Conservation (phyloP, 1,140 invertebrate species). For the Bombus soroeensis region DNA sequence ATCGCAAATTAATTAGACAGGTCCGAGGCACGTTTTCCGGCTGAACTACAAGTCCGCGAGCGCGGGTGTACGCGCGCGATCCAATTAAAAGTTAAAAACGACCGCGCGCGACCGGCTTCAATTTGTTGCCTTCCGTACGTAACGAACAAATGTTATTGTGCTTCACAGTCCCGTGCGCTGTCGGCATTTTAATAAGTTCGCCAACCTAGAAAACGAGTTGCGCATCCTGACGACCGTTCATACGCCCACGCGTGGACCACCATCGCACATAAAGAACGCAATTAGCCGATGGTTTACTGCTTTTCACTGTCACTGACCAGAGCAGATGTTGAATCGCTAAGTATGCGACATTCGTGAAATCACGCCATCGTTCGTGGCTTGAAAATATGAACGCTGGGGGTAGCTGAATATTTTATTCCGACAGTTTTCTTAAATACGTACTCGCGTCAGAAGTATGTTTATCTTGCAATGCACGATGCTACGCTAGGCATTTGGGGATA, state of each 20-base stretch:
- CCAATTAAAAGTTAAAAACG: slow-evolving; percentile 69
- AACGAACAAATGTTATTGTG: slow-evolving; percentile 59
- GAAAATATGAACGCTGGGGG: too few relatives aligned
- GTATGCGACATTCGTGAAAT: neutral
- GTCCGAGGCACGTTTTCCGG: slow-evolving; percentile 15
- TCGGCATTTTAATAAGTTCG: slow-evolving; percentile 57
- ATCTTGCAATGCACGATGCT: neutral
- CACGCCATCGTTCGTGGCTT: neutral
- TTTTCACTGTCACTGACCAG: neutral
- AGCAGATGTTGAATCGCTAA: neutral
- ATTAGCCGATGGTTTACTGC: slow-evolving; percentile 18
- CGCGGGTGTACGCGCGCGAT: slow-evolving; percentile 13
- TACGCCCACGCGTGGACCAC: slow-evolving; percentile 7
- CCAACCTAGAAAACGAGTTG: too few relatives aligned
- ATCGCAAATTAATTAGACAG: slow-evolving; percentile 58
- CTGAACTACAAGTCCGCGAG: slow-evolving; percentile 9
- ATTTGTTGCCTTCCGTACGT: slow-evolving; percentile 51
- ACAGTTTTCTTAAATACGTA: neutral
- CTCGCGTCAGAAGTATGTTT: neutral
- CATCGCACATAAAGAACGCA: neutral
- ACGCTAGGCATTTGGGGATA: too few relatives aligned
- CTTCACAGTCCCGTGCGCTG: slow-evolving; percentile 34
- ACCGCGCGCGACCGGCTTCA: slow-evolving; percentile 28
- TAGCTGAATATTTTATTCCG: too few relatives aligned
- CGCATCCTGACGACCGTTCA: neutral